These are phyloP conservation scores for Marmota monax DNA, from an alignment of 2,113 vertebrate genomes.

Conservation along the genomic window DNA sequence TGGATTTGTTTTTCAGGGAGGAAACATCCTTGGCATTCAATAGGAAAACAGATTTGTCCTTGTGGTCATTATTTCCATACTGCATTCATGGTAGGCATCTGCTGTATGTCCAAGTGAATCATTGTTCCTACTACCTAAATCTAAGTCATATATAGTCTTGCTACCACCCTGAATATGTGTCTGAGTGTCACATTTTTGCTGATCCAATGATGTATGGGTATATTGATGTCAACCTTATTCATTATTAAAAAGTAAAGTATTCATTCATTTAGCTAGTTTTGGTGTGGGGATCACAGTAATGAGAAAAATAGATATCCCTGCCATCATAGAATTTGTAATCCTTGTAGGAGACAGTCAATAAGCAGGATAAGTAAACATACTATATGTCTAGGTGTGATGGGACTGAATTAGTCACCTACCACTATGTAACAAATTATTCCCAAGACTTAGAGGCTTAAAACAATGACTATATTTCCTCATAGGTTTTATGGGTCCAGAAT, in stretches of 20 bases:
- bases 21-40: not conserved
- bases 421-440: not conserved
- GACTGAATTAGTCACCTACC: not conserved
- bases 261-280: slow-evolving; percentile 26
- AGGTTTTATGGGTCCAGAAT: not conserved
- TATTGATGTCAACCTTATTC: not conserved
- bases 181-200: not conserved
- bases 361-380: not conserved
- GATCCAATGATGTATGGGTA: not conserved
- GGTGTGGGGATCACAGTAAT: not conserved
- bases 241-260: slow-evolving; percentile 42
- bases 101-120: not conserved
- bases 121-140: not conserved
- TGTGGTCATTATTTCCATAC: not conserved
- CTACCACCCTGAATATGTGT: not conserved
- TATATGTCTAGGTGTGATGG: not conserved
- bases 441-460: slow-evolving; percentile 13
- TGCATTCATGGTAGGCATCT: not conserved
- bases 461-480: not conserved
- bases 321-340: not conserved
- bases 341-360: not conserved
- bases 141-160: not conserved
- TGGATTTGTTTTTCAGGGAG: slow-evolving; percentile 26
- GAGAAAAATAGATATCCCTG: not conserved
- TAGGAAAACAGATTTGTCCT: not conserved